Evolutionary conservation across 2,113 vertebrate genomes (phyloP).

Genomic region (Seriola dumerili): DNA sequence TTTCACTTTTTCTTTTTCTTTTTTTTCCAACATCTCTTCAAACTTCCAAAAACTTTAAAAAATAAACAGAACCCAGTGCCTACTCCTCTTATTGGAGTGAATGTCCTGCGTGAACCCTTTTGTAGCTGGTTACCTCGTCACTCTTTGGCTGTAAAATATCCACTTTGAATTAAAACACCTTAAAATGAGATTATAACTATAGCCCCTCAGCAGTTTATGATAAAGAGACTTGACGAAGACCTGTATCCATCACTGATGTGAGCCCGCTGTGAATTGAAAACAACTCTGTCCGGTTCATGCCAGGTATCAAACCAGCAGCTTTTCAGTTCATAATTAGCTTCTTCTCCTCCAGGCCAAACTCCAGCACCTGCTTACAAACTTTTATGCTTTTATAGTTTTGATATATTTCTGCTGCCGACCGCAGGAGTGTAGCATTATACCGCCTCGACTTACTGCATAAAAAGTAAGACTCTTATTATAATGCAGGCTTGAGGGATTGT

Average conservation of each 20-base stretch:
- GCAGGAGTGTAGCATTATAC: constrained; percentile 28
- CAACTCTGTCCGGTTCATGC: constrained; percentile 19
- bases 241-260: neutral
- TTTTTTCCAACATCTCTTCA: neutral
- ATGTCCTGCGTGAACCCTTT: neutral
- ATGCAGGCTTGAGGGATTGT: constrained; percentile 59
- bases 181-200: neutral
- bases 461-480: constrained; percentile 54
- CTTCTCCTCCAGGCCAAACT: constrained; percentile 38
- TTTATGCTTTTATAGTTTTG: constrained; percentile 38
- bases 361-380: constrained; percentile 45
- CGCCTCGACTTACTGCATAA: constrained; percentile 17
- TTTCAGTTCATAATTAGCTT: constrained; percentile 43
- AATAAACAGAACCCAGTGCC: neutral
- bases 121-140: neutral
- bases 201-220: constrained; percentile 1
- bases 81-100: neutral
- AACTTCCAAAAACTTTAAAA: too few species aligned
- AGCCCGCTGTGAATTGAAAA: constrained; percentile 22
- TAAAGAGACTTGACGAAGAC: constrained; percentile 5
- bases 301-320: constrained; percentile 43
- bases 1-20: neutral
- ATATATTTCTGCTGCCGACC: constrained; percentile 47
- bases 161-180: neutral
- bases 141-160: neutral